Evolutionary conservation across 2,888 invertebrate species (phyloP), one percentile per base, ranked within the genome.

Genomic region (Thereva nobilitata): DNA sequence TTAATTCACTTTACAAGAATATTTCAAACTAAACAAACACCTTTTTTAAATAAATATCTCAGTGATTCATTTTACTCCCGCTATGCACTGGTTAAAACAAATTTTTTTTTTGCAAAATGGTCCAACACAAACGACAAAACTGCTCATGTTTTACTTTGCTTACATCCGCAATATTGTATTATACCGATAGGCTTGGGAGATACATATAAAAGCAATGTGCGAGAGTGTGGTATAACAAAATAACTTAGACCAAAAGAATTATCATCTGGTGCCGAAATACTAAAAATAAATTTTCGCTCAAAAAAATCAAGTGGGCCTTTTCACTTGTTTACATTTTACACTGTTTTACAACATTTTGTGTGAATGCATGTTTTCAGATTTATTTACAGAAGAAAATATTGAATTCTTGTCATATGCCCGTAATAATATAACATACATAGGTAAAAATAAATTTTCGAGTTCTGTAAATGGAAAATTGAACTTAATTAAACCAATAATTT

Each of bases 271-370:
- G 45, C 34, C 6, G n/a, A 47, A n/a, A 37, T 40, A 49, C 53
- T 64, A 64, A 53, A 53, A 64, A 64, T 64, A 64, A 50, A 12
- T 50, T 55, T 61, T 61, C 41, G 5, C n/a, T 37, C 10, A 61
- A 50, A 50, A 50, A 23, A 23, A 23, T 23, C 23, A 23, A 23
- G 23, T 23, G 23, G 23, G 23, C 23, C 23, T 23, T 44, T 50
- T 9, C 10, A 50, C 40, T 61, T 61, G 61, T 61, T 61, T 61
- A 61, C 50, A 61, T 47, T 61, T 12, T 61, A 47, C 61, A 61
- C 40, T 61, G 50, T 49, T 50, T 50, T 61, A 61, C 61, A 61
- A 61, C 23, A 50, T 61, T 61, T 40, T 37, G 23, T 47, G 35
- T 47, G n/a, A 5, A 10, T 10, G 41, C 55, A 41, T 38, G 23